Conservation (phyloP, 2,888 invertebrate species). For the Nomada flava region DNA sequence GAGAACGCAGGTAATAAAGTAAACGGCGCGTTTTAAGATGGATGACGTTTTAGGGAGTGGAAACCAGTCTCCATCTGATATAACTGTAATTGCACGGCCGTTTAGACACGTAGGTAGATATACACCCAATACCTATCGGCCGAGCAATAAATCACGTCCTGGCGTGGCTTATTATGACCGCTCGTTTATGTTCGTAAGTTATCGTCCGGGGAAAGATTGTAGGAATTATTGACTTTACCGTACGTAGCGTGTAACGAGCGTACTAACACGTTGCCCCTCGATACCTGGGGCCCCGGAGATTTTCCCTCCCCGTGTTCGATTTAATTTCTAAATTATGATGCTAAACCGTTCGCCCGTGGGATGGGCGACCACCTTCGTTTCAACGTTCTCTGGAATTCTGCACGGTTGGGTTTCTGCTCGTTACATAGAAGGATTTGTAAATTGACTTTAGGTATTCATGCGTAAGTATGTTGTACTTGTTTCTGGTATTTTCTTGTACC, state of each 20-base stretch:
- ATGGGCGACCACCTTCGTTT: not conserved
- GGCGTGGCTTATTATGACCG: constrained; percentile 68
- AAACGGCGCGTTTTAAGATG: constrained; percentile 51
- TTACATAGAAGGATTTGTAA: not conserved
- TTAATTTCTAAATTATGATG: constrained; percentile 43
- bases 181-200: constrained; percentile 66
- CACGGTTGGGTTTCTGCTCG: not conserved
- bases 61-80: constrained; percentile 69
- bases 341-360: not conserved
- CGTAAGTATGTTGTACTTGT: too few relatives aligned
- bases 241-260: constrained; percentile 47
- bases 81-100: constrained; percentile 67
- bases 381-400: not conserved
- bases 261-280: not conserved
- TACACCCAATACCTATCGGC: constrained; percentile 62
- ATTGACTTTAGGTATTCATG: not conserved
- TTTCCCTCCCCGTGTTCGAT: constrained; percentile 27
- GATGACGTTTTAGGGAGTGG: constrained; percentile 62
- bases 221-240: constrained; percentile 56
- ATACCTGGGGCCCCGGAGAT: constrained; percentile 10
- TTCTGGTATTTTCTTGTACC: too few relatives aligned
- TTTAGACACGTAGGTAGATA: constrained; percentile 67
- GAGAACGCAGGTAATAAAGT: constrained; percentile 41
- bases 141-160: constrained; percentile 65
- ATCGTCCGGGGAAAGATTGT: constrained; percentile 54